Conservation (phyloP, 2,797 vertebrate species). For the Eospalax fontanierii region DNA sequence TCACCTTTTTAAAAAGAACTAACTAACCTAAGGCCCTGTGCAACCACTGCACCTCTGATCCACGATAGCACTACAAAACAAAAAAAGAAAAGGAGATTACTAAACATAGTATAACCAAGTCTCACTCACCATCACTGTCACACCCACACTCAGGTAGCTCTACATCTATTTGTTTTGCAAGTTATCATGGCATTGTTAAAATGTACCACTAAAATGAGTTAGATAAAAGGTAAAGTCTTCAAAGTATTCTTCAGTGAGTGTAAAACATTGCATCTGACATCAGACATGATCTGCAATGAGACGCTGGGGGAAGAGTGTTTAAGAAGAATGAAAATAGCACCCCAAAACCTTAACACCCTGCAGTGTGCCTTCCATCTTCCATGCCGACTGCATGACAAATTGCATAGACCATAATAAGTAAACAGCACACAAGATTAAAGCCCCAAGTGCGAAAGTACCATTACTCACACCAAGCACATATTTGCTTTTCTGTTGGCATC, state of each 20-base stretch:
- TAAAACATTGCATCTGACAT: not conserved
- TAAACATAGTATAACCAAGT: not conserved
- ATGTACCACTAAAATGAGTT: constrained; percentile 5
- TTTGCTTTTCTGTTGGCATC: constrained; percentile 81
- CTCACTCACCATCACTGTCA: not conserved
- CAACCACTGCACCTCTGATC: not conserved
- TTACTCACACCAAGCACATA: constrained; percentile 71
- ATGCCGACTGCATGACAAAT: constrained; percentile 47
- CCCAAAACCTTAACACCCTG: not conserved
- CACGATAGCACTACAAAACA: not conserved
- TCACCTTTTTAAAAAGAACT: not conserved
- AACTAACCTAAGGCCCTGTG: not conserved
- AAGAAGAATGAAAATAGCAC: not conserved
- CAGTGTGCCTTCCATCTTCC: constrained; percentile 40
- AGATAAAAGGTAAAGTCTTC: constrained; percentile 7
- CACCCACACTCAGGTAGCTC: not conserved
- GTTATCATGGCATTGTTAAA: not conserved
- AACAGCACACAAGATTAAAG: constrained; percentile 76
- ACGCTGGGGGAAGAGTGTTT: not conserved
- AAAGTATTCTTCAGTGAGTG: not conserved
- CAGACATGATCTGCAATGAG: not conserved
- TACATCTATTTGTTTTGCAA: not conserved
- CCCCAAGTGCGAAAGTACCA: constrained; percentile 48
- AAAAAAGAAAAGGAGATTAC: not conserved
- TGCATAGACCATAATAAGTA: constrained; percentile 64